A percentile compares a stretch with the other conserved stretches of the same genome.
phyloP scores from a whole-genome alignment of 2,113 vertebrate species.

The Eolophus roseicapilla region DNA sequence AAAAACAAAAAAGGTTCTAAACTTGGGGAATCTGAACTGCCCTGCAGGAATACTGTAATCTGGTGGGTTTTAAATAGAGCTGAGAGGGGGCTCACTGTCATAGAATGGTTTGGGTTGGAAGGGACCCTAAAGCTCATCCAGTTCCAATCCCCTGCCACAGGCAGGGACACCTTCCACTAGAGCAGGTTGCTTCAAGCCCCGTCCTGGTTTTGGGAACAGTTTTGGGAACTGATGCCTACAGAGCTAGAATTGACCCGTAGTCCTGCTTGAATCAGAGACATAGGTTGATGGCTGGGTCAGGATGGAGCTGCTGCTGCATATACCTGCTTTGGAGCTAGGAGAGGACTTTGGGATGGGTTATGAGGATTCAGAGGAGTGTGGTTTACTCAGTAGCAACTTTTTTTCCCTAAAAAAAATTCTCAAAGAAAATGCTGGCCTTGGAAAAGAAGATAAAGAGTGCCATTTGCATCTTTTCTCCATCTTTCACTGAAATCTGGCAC shows the following conservation, averaged over 20 bases:
- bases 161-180: not conserved
- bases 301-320: not conserved
- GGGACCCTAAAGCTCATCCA: not conserved
- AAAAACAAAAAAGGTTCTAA: not conserved
- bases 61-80: not conserved
- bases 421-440: not conserved
- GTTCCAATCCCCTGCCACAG: not conserved
- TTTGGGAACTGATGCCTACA: not conserved
- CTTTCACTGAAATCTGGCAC: not conserved
- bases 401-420: not conserved
- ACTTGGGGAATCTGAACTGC: not conserved
- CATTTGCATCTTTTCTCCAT: not conserved
- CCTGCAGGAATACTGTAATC: not conserved
- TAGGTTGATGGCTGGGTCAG: not conserved
- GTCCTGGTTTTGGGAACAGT: not conserved
- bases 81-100: not conserved
- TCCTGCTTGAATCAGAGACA: not conserved
- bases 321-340: not conserved
- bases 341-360: not conserved
- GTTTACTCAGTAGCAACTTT: not conserved
- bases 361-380: not conserved
- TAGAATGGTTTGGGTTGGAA: not conserved
- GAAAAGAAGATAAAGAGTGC: not conserved
- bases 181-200: not conserved
- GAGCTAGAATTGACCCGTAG: not conserved